Evolutionary conservation across 2,113 vertebrate species (phyloP).

Genomic region (Hippocampus barbouri): DNA sequence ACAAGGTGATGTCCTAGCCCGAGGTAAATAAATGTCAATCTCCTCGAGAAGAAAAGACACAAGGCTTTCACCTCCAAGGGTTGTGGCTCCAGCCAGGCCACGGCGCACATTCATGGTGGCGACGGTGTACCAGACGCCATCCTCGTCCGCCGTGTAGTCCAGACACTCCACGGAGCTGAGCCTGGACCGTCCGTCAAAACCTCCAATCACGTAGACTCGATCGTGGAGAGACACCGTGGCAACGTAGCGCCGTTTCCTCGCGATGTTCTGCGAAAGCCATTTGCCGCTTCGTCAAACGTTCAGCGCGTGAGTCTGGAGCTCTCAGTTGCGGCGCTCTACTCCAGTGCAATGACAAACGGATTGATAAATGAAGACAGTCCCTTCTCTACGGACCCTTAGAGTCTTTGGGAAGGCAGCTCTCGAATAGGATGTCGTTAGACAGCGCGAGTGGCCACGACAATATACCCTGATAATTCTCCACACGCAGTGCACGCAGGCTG

Average conservation of each 20-base stretch:
- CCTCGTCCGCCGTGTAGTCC: constrained; percentile 93
- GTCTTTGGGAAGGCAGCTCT: no score
- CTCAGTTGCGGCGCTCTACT: no score
- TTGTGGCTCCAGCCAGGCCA: constrained; percentile 92
- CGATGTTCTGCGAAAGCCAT: constrained; percentile 81
- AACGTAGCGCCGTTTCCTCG: constrained; percentile 91
- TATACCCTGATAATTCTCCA: no score
- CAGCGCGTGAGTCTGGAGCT: background rate
- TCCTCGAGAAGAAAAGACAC: background rate
- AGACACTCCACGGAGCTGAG: constrained; percentile 97
- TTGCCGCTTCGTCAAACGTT: background rate
- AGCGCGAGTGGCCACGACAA: no score
- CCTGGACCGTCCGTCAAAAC: constrained; percentile 91
- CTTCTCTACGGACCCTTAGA: no score
- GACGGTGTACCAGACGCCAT: constrained; percentile 97
- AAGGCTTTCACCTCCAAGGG: constrained; percentile 81
- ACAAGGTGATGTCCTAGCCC: no score
- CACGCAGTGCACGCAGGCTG: no score
- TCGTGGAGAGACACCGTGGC: constrained; percentile 94
- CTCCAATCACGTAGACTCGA: constrained; percentile 94
- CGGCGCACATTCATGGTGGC: constrained; percentile 96
- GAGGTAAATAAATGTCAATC: no score
- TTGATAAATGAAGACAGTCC: no score
- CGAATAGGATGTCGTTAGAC: no score
- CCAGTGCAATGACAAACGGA: no score